Percentiles rank a stretch among this genome's conserved stretches.
Conservation (phyloP, 2,888 invertebrate genomes). For the Zaprionus bogoriensis region DNA sequence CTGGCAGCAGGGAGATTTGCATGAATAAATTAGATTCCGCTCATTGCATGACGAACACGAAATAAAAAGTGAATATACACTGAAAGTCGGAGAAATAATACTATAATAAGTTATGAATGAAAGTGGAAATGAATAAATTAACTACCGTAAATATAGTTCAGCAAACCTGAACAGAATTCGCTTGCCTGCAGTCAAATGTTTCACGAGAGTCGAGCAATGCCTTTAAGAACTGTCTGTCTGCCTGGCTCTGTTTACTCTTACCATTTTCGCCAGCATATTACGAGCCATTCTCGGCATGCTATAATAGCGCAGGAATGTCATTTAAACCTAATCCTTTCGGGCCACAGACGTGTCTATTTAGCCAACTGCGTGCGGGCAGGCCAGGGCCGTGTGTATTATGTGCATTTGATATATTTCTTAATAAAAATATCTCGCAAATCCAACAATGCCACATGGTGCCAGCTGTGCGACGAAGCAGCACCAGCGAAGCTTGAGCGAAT, state of each 20-base stretch:
- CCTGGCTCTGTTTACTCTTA: background rate
- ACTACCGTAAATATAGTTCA: no score
- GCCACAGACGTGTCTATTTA: conserved; percentile 26
- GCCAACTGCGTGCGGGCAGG: conserved; percentile 10
- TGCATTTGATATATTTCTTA: conserved; percentile 76
- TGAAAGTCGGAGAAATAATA: no score
- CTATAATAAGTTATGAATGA: no score
- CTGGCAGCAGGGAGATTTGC: conserved; percentile 44
- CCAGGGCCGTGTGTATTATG: conserved; percentile 57
- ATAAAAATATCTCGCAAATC: conserved; percentile 67
- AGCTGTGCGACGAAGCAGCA: conserved; percentile 3
- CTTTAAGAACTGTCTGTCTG: no score
- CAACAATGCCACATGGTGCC: conserved; percentile 45
- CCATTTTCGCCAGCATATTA: conserved; percentile 1
- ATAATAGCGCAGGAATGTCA: conserved; percentile 28
- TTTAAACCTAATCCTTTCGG: conserved; percentile 32
- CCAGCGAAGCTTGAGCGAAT: no score
- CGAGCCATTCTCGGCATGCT: conserved; percentile 7
- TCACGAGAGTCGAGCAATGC: no score
- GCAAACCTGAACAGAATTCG: no score
- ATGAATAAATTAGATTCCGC: conserved; percentile 67
- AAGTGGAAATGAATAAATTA: no score
- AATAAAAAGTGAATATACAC: conserved; percentile 39
- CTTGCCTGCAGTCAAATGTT: no score
- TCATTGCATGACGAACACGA: conserved; percentile 33